Evolutionary conservation across 2,888 invertebrate genomes (phyloP).

Genomic region (Lissocephala sabroskyi): DNA sequence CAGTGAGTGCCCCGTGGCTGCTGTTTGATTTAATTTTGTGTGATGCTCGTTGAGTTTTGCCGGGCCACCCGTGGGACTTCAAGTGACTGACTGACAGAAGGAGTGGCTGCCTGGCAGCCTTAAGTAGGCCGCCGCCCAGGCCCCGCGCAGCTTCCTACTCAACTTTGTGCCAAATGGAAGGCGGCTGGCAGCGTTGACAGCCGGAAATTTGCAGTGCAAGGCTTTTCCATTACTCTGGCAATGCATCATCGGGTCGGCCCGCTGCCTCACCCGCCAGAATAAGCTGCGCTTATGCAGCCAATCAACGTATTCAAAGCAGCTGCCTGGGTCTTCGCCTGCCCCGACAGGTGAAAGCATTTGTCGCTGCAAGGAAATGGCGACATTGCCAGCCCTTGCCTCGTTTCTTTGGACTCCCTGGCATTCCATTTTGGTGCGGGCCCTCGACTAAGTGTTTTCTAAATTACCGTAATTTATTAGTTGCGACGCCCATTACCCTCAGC

Average conservation of each 20-base stretch:
- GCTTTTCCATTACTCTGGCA: constrained; percentile 44
- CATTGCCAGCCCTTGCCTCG: constrained; percentile 33
- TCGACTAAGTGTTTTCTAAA: constrained; percentile 53
- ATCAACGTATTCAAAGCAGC: constrained; percentile 22
- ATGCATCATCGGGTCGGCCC: neutral
- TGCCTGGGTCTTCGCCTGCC: too few species aligned
- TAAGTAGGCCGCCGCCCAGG: constrained; percentile 40
- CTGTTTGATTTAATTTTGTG: constrained; percentile 9
- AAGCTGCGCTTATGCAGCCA: constrained; percentile 35
- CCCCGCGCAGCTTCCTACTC: too few species aligned
- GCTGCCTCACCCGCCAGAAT: neutral
- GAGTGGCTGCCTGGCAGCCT: neutral
- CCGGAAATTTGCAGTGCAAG: constrained; percentile 29
- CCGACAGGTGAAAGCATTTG: too few species aligned
- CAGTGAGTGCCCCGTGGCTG: too few species aligned
- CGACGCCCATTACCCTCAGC: constrained; percentile 5
- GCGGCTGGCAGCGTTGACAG: constrained; percentile 13
- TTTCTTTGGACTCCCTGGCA: neutral
- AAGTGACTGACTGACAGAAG: too few species aligned
- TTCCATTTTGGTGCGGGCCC: neutral
- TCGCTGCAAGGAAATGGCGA: constrained; percentile 46
- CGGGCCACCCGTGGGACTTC: too few species aligned
- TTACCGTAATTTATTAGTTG: constrained; percentile 62
- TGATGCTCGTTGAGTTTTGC: too few species aligned
- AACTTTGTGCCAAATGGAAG: too few species aligned